Conservation (phyloP, 2,888 invertebrate genomes). For the Anticlea derivata region DNA sequence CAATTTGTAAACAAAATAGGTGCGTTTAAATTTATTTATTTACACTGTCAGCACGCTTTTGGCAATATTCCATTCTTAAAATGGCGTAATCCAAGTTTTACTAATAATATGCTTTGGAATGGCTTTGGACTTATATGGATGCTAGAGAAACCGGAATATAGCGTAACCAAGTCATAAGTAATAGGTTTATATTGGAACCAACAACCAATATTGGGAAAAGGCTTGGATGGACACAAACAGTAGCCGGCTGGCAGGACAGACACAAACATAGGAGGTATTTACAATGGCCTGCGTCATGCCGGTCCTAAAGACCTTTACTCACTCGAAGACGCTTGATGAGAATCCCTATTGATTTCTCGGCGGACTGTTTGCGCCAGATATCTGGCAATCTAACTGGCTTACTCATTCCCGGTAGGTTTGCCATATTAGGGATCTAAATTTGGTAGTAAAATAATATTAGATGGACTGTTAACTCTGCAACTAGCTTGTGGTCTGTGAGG, state of each 20-base stretch:
- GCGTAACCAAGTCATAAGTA: too few relatives aligned
- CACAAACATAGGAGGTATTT: conserved; percentile 57
- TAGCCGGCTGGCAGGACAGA: conserved; percentile 46
- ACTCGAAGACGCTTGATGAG: conserved; percentile 72
- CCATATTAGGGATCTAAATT: conserved; percentile 61
- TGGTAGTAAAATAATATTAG: conserved; percentile 42
- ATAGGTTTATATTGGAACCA: conserved; percentile 45
- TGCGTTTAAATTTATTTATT: too few relatives aligned
- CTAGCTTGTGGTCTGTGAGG: background rate
- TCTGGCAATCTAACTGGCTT: conserved; percentile 69
- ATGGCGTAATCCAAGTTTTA: too few relatives aligned
- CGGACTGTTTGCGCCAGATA: conserved; percentile 71
- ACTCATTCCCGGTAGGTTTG: conserved; percentile 56
- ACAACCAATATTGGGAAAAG: conserved; percentile 39
- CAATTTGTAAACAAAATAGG: too few relatives aligned
- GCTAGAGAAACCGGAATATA: too few relatives aligned
- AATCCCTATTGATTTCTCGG: conserved; percentile 73
- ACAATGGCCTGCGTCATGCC: conserved; percentile 53
- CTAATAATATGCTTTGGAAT: too few relatives aligned
- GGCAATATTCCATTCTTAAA: too few relatives aligned
- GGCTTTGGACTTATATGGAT: too few relatives aligned
- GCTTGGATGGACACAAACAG: conserved; percentile 46
- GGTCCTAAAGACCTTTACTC: conserved; percentile 56
- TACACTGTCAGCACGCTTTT: too few relatives aligned
- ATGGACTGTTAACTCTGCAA: background rate